Conservation (phyloP, 2,888 invertebrate genomes). For the Emesis russula region DNA sequence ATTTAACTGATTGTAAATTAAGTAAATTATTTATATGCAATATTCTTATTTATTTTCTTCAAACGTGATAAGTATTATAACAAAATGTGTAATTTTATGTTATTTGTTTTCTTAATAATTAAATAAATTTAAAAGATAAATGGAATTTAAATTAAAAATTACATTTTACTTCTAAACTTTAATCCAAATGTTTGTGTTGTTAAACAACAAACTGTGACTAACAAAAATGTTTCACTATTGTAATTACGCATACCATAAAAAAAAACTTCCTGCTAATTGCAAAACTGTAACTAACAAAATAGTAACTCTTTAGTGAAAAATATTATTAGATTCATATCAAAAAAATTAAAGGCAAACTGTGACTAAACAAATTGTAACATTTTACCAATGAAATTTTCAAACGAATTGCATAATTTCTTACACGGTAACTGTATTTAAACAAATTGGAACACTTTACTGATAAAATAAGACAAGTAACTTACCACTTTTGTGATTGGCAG, state of each 20-base stretch:
- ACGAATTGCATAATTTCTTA: background rate
- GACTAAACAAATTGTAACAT: background rate
- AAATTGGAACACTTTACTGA: background rate
- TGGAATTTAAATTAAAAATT: background rate
- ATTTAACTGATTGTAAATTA: background rate
- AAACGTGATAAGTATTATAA: background rate
- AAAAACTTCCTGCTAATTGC: background rate
- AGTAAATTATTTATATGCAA: background rate
- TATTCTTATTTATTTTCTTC: background rate
- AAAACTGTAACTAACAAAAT: conserved; percentile 5
- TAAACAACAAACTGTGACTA: background rate
- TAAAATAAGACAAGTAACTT: background rate
- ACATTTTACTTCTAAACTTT: background rate
- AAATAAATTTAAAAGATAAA: background rate
- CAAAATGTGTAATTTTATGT: background rate
- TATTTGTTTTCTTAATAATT: background rate
- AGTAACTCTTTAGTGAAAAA: background rate
- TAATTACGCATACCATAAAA: background rate
- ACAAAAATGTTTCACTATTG: background rate
- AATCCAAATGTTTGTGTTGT: background rate
- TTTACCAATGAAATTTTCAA: background rate
- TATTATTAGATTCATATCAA: background rate
- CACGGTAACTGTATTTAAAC: background rate
- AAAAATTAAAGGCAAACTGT: background rate
- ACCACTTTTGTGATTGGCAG: background rate